Evolutionary conservation across 2,797 vertebrate genomes (phyloP).

Genomic region (Aplochiton taeniatus): DNA sequence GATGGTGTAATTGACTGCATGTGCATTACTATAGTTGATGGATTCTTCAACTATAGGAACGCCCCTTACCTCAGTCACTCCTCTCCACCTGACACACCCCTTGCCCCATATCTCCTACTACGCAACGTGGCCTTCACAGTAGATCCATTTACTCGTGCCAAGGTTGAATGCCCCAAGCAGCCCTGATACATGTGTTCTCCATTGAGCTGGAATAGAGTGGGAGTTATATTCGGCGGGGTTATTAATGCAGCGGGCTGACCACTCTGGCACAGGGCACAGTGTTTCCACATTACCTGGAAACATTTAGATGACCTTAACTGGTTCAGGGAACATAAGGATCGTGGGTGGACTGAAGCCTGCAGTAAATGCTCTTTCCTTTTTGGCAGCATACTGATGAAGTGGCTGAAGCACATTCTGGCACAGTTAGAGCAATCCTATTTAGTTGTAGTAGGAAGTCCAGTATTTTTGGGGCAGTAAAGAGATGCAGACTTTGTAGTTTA

Average conservation of each 20-base stretch:
- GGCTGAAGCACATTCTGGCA: not conserved
- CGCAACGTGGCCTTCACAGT: slow-evolving; percentile 17
- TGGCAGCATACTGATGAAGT: not conserved
- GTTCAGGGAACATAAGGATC: not conserved
- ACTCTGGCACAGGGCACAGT: slow-evolving; percentile 46
- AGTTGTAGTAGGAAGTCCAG: no score
- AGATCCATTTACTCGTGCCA: slow-evolving; percentile 53
- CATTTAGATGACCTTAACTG: slow-evolving; percentile 35
- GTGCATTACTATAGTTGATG: slow-evolving; percentile 19
- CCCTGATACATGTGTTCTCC: slow-evolving; percentile 48
- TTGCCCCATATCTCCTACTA: not conserved
- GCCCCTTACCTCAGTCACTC: slow-evolving; percentile 8
- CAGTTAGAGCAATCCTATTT: no score
- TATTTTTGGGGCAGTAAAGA: no score
- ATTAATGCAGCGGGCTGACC: slow-evolving; percentile 60
- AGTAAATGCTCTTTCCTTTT: slow-evolving; percentile 4
- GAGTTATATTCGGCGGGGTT: slow-evolving; percentile 57
- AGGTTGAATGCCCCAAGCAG: slow-evolving; percentile 36
- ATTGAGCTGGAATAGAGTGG: slow-evolving; percentile 47
- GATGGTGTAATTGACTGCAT: not conserved
- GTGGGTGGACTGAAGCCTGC: slow-evolving; percentile 23
- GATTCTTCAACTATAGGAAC: slow-evolving; percentile 11
- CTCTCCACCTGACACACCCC: not conserved
- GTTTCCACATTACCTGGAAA: slow-evolving; percentile 71
- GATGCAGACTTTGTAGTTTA: no score